Evolutionary conservation across 1,140 invertebrate genomes (phyloP), one percentile per base, ranked within the genome.

Genomic region (Wasmannia auropunctata): DNA sequence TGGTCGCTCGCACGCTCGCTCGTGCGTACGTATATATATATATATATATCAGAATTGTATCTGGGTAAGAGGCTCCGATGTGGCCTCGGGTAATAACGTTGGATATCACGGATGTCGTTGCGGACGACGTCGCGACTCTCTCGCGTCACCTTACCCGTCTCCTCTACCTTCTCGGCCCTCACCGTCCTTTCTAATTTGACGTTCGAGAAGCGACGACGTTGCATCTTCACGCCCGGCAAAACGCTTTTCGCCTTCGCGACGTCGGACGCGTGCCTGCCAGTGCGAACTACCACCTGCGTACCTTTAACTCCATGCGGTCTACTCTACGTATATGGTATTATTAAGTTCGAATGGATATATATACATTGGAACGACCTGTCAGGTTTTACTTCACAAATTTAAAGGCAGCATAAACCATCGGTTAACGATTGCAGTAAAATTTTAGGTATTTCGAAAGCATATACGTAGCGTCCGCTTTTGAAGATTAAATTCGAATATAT

Each of bases 131-230:
- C 49, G 77, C 77, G 65, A n/a, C n/a, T n/a, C n/a, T 40, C 77
- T 56, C 25, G 63, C 46, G 69, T 80, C 60, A 69, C 49, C 31
- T 70, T 31, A 25, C 40, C 8, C 25, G 19, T 22, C 31, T 22
- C 34, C 54, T 25, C 58, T 16, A 14, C 19, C 2, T 25, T 37
- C 74, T 19, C n/a, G n/a, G n/a, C n/a, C 37, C 10, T 54, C 54
- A 1, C 25, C 14, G 5, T 43, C 79, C 67, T 72, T 74, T 72
- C 67, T 83, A 83, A 83, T 83, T 83, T 83, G 79, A 83, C 67
- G 79, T 83, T 83, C 67, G 37, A 83, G 67, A 72, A 25, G 79
- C 67, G 79, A 72, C 79, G 79, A 81, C 65, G 79, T 72, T 56
- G 65, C 37, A 46, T 46, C 67, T 83, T 83, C 79, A 83, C 65